Conservation (phyloP, 1,140 invertebrate genomes). For the Drosophila santomea region DNA sequence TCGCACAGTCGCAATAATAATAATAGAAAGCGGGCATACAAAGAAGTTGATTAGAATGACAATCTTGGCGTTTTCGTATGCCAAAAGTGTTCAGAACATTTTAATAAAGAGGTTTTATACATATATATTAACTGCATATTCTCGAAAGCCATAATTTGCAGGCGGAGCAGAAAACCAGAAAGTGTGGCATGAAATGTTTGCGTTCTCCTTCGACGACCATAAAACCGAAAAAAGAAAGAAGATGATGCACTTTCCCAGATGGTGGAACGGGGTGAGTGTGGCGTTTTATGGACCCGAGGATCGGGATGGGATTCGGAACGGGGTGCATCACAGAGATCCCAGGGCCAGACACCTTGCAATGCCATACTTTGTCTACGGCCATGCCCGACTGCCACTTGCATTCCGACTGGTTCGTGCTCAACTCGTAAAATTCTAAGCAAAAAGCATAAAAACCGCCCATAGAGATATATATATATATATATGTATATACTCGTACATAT, state of each 20-base stretch:
- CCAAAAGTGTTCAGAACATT: conserved; percentile 3
- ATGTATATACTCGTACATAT: conserved; percentile 4
- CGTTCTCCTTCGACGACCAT: neutral
- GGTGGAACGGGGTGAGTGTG: neutral
- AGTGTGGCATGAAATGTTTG: conserved; percentile 30
- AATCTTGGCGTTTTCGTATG: conserved; percentile 54
- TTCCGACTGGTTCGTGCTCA: conserved; percentile 36
- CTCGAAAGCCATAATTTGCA: conserved; percentile 17
- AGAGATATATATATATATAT: conserved; percentile 10
- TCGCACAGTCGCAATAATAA: conserved; percentile 8
- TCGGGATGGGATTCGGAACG: neutral
- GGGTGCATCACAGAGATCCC: neutral
- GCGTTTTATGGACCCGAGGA: conserved; percentile 2
- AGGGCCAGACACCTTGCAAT: conserved; percentile 39
- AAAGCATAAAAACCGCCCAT: conserved; percentile 52
- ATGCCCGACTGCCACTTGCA: conserved; percentile 47
- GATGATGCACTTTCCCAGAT: too few species aligned
- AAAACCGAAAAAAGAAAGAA: neutral
- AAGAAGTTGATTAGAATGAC: conserved; percentile 64
- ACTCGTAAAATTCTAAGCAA: conserved; percentile 44
- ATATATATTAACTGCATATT: conserved; percentile 13
- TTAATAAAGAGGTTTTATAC: conserved; percentile 1
- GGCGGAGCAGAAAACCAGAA: conserved; percentile 15
- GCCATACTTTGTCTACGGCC: conserved; percentile 41
- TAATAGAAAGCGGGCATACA: conserved; percentile 31